Evolutionary conservation across 53 echinoderm and acorn worm species (phyloP).

Genomic region (Holothuria leucospilota): DNA sequence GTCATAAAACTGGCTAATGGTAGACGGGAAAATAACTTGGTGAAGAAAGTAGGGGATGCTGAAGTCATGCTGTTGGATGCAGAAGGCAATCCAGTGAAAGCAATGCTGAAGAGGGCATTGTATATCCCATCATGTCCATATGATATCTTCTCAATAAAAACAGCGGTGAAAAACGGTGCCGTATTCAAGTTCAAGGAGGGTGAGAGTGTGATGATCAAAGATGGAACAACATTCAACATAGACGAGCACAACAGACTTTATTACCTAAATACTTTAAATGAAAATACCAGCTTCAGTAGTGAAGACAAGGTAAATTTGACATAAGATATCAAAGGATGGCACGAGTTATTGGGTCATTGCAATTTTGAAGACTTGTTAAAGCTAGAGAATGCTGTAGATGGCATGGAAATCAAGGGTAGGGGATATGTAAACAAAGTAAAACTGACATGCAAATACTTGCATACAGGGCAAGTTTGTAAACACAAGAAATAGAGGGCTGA

Average conservation of each 20-base stretch:
- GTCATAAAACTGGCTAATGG: no score
- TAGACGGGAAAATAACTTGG: no score
- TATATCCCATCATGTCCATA: constrained; percentile 64
- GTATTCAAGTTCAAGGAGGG: constrained; percentile 29
- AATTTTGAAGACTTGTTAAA: constrained; percentile 19
- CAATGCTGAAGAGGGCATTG: constrained; percentile 24
- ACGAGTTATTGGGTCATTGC: constrained; percentile 32
- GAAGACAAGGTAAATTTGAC: neutral
- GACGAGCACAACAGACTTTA: constrained; percentile 20
- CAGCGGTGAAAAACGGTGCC: constrained; percentile 40
- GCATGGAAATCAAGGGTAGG: neutral
- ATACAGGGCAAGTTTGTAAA: constrained; percentile 5
- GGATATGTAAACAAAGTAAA: neutral
- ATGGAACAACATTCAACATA: constrained; percentile 13
- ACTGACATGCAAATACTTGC: neutral
- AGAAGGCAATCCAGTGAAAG: constrained; percentile 11
- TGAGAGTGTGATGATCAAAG: neutral
- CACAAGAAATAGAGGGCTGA: constrained; percentile 2
- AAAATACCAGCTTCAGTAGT: neutral
- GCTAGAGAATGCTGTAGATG: neutral
- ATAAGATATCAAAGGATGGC: constrained; percentile 6
- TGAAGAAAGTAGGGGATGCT: constrained; percentile 45
- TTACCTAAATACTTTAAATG: neutral
- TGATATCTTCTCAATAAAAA: constrained; percentile 56
- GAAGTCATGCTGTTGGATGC: neutral